phyloP scores from a whole-genome alignment of 2,888 invertebrate genomes.

The Eurois occulta region DNA sequence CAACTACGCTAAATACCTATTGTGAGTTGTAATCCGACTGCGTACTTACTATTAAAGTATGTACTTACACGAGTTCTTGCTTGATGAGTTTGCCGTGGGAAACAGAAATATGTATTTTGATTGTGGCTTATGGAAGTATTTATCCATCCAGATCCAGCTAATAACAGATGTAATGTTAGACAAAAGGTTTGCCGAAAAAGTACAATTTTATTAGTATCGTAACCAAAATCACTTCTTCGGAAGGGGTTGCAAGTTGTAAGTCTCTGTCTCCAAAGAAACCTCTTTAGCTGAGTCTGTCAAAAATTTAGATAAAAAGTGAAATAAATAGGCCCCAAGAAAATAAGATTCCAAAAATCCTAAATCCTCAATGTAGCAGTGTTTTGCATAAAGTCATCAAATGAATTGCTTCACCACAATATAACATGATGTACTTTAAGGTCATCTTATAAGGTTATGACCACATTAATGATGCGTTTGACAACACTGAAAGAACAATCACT shows the following conservation, averaged over 20 bases:
- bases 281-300: not conserved
- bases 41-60: slow-evolving; percentile 31
- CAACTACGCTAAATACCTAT: slow-evolving; percentile 60
- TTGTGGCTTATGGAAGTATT: slow-evolving; percentile 7
- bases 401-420: not conserved
- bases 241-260: not conserved
- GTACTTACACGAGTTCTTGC: slow-evolving; percentile 1
- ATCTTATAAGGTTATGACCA: not conserved
- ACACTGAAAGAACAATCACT: slow-evolving; percentile 43
- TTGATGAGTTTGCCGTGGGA: slow-evolving; percentile 10
- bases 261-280: not conserved
- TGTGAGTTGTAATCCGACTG: slow-evolving; percentile 55
- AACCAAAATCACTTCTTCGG: too few relatives aligned
- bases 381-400: not conserved
- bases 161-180: not conserved
- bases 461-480: slow-evolving; percentile 26
- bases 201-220: not conserved
- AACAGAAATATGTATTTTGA: not conserved
- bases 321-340: not conserved
- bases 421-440: not conserved
- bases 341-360: too few relatives aligned
- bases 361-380: not conserved
- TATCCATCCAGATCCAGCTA: not conserved
- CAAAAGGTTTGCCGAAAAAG: not conserved
- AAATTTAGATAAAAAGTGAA: not conserved